A percentile compares a stretch with the other conserved stretches of the same genome.
These are phyloP conservation scores for Diadegma fenestrale DNA, from an alignment of 2,888 invertebrate genomes.

Conservation along the genomic window DNA sequence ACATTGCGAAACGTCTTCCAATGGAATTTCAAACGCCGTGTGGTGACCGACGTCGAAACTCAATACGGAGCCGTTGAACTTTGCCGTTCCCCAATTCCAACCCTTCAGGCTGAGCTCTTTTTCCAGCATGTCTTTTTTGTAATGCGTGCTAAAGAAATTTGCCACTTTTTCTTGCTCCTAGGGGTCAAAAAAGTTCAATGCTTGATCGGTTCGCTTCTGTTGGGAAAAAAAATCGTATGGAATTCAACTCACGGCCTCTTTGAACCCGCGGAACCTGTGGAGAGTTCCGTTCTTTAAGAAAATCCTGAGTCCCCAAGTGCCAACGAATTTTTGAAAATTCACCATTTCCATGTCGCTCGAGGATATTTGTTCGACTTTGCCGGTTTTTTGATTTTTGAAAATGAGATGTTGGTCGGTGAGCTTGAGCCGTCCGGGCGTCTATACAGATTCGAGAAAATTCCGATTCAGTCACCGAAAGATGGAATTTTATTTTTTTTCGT, in stretches of 20 bases:
- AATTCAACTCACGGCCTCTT: slow-evolving; percentile 91
- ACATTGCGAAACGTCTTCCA: slow-evolving; percentile 98
- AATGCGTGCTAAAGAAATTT: slow-evolving; percentile 94
- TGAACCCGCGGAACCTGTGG: slow-evolving; percentile 97
- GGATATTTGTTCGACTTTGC: slow-evolving; percentile 96
- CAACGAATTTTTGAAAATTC: slow-evolving; percentile 96
- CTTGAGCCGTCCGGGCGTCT: slow-evolving; percentile 97
- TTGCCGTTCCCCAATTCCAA: slow-evolving; percentile 99
- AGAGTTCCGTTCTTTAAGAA: slow-evolving; percentile 95
- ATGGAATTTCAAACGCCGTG: slow-evolving; percentile 97
- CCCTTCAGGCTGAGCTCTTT: slow-evolving; percentile 97
- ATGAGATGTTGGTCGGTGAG: slow-evolving; percentile 95
- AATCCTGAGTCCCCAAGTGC: slow-evolving; percentile 95
- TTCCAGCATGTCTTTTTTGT: slow-evolving; percentile 94
- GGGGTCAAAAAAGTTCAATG: background rate
- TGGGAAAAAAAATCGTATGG: no score
- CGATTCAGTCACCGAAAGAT: background rate
- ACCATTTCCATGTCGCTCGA: slow-evolving; percentile 95
- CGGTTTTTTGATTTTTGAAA: slow-evolving; percentile 98
- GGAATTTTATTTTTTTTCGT: slow-evolving; percentile 8
- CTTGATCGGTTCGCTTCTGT: slow-evolving; percentile 4
- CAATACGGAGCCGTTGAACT: slow-evolving; percentile 94
- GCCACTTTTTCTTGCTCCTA: slow-evolving; percentile 97
- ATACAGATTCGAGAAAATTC: slow-evolving; percentile 40
- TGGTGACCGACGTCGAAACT: slow-evolving; percentile 94